Conservation (phyloP, 2,888 invertebrate species). For the Rhamphomyia laevipes region DNA sequence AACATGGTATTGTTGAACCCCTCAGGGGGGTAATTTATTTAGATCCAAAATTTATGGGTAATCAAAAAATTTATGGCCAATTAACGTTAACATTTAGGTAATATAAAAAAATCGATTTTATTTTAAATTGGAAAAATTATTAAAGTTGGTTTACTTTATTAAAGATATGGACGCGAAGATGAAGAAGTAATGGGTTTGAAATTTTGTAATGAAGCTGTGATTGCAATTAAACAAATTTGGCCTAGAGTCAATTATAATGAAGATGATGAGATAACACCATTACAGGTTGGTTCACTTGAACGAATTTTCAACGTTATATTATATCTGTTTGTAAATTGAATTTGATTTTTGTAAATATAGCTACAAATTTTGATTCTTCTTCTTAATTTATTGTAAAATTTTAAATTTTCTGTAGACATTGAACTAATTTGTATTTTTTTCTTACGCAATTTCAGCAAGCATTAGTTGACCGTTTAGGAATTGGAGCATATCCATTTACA, state of each 20-base stretch:
- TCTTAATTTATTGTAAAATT: no score
- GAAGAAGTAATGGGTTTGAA: conserved; percentile 93
- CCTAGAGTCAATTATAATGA: conserved; percentile 44
- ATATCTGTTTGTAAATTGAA: no score
- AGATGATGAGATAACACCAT: conserved; percentile 46
- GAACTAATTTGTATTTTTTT: background rate
- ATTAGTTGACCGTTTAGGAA: conserved; percentile 56
- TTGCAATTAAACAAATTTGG: conserved; percentile 74
- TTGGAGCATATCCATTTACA: conserved; percentile 63
- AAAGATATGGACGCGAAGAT: conserved; percentile 82
- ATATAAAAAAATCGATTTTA: no score
- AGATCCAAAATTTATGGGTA: conserved; percentile 53
- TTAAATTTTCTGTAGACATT: no score
- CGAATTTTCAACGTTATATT: no score
- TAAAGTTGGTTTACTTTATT: background rate
- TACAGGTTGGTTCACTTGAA: conserved; percentile 48
- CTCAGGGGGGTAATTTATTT: conserved; percentile 81
- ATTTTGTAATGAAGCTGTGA: conserved; percentile 89
- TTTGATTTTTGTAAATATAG: no score
- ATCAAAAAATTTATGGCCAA: conserved; percentile 65
- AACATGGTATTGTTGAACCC: conserved; percentile 56
- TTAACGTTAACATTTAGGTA: conserved; percentile 80
- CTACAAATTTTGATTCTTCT: no score
- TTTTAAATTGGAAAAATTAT: background rate
- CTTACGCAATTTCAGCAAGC: conserved; percentile 49